Evolutionary conservation across 2,113 vertebrate genomes (phyloP), one percentile per base, ranked within the genome.

Genomic region (Tor tambroides): DNA sequence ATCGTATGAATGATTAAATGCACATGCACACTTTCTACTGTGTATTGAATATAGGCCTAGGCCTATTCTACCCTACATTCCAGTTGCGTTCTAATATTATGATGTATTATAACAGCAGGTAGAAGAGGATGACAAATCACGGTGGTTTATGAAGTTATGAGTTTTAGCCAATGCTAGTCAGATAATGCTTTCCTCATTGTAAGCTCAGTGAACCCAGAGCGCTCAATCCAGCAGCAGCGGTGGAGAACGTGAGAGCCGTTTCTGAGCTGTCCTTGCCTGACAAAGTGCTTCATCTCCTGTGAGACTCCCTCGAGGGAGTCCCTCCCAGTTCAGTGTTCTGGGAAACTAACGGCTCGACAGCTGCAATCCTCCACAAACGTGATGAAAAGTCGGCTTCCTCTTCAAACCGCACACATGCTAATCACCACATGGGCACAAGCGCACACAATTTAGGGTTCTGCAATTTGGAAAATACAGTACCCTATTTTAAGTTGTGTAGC

Each of bases 341-440:
- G 94, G 94, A 95, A 95, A 94, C 77, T 86, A 89, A 91, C 88
- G 85, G 51, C 61, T 83, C 91, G 89, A 93, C 94, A 95, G 94
- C 95, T 95, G 94, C 93, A 85, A 41, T 87, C 88, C 89, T 61
- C 88, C 90, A 82, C 61, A 85, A 91, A 92, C 88, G 87, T 90
- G 94, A 94, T 95, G 95, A 95, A 94, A 95, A 93, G 85, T 87
- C 76, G 6, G 17, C 61, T 74, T 75, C 89, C 87, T 76, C 91
- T 87, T 90, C 85, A 87, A 89, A 87, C 87, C 88, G 80, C 80
- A 86, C 87, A 76, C 72, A 59, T 86, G 87, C 78, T 89, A 90
- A 92, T 92, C 85, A 87, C 91, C 85, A 80, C 14, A 49, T 74
- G 88, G 23, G 23, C 79, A 15, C 43, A 28, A 51, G 46, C 75